Conservation (phyloP, 2,888 invertebrate genomes). For the Megamerina dolium region DNA sequence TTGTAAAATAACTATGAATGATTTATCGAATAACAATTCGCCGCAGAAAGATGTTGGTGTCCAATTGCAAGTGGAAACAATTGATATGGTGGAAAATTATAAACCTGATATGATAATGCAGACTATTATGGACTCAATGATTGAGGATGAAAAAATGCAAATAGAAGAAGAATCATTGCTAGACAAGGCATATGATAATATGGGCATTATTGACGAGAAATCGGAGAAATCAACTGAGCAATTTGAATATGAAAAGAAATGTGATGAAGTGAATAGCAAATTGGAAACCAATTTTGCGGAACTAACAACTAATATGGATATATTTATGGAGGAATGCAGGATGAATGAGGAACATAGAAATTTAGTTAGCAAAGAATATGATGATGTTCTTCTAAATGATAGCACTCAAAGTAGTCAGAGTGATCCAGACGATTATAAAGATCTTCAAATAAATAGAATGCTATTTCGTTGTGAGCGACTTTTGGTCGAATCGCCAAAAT, state of each 20-base stretch:
- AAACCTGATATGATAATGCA: constrained; percentile 15
- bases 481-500: too few species aligned
- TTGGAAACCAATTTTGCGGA: constrained; percentile 28
- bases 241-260: constrained; percentile 25
- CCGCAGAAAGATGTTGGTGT: constrained; percentile 16
- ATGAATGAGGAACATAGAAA: constrained; percentile 11
- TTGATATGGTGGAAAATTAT: constrained; percentile 10
- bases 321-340: constrained; percentile 26
- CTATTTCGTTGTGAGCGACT: too few species aligned
- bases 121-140: constrained; percentile 1
- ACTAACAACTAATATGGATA: constrained; percentile 24
- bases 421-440: not conserved
- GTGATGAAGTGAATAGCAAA: constrained; percentile 24
- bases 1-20: constrained; percentile 14
- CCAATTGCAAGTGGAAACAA: constrained; percentile 15
- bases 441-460: too few species aligned
- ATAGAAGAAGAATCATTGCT: not conserved
- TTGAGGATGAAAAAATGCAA: not conserved
- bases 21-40: constrained; percentile 8
- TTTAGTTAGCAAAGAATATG: not conserved
- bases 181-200: too few species aligned
- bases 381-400: constrained; percentile 1
- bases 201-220: too few species aligned
- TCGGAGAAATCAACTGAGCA: constrained; percentile 18
- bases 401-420: constrained; percentile 6